These are phyloP conservation scores for Cathartes aura DNA, from an alignment of 2,113 vertebrate species.

Conservation along the genomic window DNA sequence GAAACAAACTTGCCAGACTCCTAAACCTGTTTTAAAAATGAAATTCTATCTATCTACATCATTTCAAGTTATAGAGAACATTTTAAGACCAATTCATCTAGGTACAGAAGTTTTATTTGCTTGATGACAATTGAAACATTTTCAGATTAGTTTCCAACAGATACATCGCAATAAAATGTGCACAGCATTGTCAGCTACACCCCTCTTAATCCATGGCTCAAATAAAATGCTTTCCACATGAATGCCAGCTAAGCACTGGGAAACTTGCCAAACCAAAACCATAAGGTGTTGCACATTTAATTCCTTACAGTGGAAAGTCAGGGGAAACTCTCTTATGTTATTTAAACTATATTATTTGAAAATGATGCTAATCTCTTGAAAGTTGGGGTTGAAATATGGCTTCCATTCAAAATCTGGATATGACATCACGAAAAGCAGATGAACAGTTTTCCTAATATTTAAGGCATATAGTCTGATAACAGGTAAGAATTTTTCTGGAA, in stretches of 20 bases:
- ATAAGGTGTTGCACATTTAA: conserved; percentile 1
- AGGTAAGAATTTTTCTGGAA: neutral
- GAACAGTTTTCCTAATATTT: neutral
- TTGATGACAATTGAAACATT: conserved; percentile 15
- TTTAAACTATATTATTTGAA: neutral
- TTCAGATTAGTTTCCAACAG: conserved; percentile 1
- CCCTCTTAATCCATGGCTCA: neutral
- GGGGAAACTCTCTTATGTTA: neutral
- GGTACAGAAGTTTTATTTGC: neutral
- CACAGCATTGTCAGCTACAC: neutral
- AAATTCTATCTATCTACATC: neutral
- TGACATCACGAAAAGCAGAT: neutral
- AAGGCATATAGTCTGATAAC: neutral
- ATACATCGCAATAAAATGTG: neutral
- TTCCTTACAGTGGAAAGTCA: neutral
- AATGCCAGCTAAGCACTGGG: neutral
- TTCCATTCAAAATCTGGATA: neutral
- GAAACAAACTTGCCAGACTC: neutral
- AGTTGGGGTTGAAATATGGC: neutral
- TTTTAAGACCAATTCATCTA: neutral
- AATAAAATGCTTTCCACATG: conserved; percentile 11
- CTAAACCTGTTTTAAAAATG: neutral
- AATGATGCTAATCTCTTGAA: neutral
- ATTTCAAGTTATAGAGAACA: neutral
- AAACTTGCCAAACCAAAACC: conserved; percentile 22